Evolutionary conservation across 2,113 vertebrate species (phyloP).

Genomic region (Muscicapa adusta): DNA sequence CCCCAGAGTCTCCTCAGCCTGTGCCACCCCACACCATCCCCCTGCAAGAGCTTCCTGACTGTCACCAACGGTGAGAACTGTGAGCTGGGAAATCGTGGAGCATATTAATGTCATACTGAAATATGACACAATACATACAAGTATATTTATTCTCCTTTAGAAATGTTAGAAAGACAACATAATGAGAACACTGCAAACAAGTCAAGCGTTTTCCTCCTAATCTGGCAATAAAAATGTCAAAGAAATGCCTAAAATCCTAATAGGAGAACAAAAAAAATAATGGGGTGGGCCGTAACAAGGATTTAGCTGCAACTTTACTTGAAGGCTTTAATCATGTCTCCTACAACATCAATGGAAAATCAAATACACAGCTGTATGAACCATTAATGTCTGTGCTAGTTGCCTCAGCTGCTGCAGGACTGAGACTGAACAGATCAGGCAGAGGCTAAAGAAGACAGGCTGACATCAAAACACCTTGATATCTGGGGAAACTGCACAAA

Average conservation of each 20-base stretch:
- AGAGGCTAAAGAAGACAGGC: background rate
- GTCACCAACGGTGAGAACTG: slow-evolving; percentile 56
- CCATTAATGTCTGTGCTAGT: background rate
- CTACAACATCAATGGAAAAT: background rate
- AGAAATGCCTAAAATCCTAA: slow-evolving; percentile 57
- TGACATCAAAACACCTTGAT: background rate
- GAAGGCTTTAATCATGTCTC: slow-evolving; percentile 22
- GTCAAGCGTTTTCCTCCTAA: slow-evolving; percentile 73
- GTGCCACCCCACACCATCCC: background rate
- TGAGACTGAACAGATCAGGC: background rate
- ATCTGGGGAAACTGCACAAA: background rate
- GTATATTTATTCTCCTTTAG: slow-evolving; percentile 73
- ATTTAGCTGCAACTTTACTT: slow-evolving; percentile 34
- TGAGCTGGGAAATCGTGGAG: slow-evolving; percentile 50
- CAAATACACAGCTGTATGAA: background rate
- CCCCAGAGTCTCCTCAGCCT: background rate
- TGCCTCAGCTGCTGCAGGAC: background rate
- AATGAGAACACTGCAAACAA: slow-evolving; percentile 75
- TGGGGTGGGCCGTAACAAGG: slow-evolving; percentile 23
- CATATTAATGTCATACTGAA: slow-evolving; percentile 70
- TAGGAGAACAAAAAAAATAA: slow-evolving; percentile 51
- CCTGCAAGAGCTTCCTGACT: slow-evolving; percentile 23
- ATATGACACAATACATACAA: slow-evolving; percentile 63
- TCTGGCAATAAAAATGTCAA: slow-evolving; percentile 73
- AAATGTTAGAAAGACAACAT: slow-evolving; percentile 76